These are phyloP conservation scores for Otolemur crassicaudatus DNA, from an alignment of 2,797 vertebrate genomes.

Conservation along the genomic window DNA sequence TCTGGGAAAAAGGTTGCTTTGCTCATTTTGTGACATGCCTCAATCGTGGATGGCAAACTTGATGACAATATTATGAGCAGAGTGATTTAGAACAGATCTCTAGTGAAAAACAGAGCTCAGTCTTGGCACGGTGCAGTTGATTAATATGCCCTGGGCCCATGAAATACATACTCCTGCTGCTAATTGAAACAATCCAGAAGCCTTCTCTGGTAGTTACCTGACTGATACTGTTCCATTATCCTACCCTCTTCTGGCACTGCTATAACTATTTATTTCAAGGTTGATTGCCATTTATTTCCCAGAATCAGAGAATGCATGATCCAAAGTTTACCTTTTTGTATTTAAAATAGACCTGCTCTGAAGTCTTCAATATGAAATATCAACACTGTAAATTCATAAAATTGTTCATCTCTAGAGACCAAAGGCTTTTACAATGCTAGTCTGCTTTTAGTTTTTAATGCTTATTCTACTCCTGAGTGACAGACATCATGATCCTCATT, in stretches of 20 bases:
- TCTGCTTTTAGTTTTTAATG: conserved; percentile 54
- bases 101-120: conserved; percentile 49
- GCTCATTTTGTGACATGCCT: conserved; percentile 41
- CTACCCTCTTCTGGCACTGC: neutral
- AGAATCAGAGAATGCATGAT: conserved; percentile 6
- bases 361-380: conserved; percentile 54
- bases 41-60: conserved; percentile 62
- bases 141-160: conserved; percentile 38
- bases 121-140: conserved; percentile 47
- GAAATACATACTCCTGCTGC: conserved; percentile 50
- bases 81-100: conserved; percentile 66
- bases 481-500: neutral
- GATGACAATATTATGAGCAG: conserved; percentile 58
- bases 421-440: conserved; percentile 11
- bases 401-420: conserved; percentile 22
- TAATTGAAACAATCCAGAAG: conserved; percentile 75
- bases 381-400: conserved; percentile 37
- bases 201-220: conserved; percentile 54
- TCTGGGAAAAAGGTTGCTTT: neutral
- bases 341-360: conserved; percentile 37
- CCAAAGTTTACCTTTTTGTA: conserved; percentile 47
- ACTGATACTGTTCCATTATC: conserved; percentile 4
- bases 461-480: neutral
- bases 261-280: conserved; percentile 49
- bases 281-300: conserved; percentile 51